These are phyloP conservation scores for Danaus melanippus DNA, from an alignment of 1,140 invertebrate species.

Conservation along the genomic window DNA sequence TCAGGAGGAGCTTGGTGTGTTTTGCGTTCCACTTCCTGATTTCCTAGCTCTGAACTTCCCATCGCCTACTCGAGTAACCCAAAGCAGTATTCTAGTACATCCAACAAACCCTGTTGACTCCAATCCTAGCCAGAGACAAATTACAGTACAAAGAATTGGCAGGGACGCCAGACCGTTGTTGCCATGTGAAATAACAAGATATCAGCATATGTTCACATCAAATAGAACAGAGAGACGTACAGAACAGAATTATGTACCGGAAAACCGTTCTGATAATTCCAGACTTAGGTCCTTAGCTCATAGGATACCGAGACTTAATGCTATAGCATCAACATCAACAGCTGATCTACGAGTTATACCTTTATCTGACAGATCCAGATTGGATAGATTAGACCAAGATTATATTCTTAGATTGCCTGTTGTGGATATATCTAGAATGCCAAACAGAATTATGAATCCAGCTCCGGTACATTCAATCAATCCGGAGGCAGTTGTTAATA, in stretches of 20 bases:
- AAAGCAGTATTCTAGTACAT: constrained; percentile 41
- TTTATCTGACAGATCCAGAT: constrained; percentile 37
- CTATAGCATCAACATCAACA: constrained; percentile 24
- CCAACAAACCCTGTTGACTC: constrained; percentile 29
- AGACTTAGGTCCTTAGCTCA: constrained; percentile 42
- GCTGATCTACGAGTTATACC: constrained; percentile 48
- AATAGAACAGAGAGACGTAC: constrained; percentile 17
- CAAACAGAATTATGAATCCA: constrained; percentile 39
- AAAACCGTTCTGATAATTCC: constrained; percentile 35
- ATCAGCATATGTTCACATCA: constrained; percentile 56
- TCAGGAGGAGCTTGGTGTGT: constrained; percentile 63
- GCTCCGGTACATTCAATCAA: constrained; percentile 34
- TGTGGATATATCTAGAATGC: constrained; percentile 41
- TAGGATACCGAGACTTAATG: constrained; percentile 44
- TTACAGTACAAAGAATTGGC: constrained; percentile 64
- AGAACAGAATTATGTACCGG: constrained; percentile 36
- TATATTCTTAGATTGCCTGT: constrained; percentile 42
- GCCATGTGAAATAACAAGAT: constrained; percentile 55
- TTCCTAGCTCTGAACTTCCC: constrained; percentile 54
- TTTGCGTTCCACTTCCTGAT: constrained; percentile 62
- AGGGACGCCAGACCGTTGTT: constrained; percentile 56
- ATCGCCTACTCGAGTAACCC: constrained; percentile 30
- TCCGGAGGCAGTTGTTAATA: constrained; percentile 35
- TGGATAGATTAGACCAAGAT: constrained; percentile 43
- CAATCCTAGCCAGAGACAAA: constrained; percentile 42